Base-by-base conservation (phyloP, 2,888 invertebrate genomes). In the Agriopis marginaria region DNA sequence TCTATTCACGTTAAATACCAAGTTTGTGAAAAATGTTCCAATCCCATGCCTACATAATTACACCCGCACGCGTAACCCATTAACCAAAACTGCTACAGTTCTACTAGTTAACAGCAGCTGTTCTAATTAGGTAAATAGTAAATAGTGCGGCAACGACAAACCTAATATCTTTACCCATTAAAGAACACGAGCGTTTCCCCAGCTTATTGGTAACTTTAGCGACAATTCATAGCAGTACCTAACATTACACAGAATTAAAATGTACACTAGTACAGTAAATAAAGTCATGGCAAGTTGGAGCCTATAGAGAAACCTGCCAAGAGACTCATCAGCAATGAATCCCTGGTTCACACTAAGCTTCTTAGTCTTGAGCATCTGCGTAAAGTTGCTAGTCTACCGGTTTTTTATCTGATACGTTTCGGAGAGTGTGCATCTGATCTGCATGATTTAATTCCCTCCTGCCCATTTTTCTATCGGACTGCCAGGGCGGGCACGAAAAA, bases 61-160 rank as follows among this genome's bases (percentile, higher is more conserved):
- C 17, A 51, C 51, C 17, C 17, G 17, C 23, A 42, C 51, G 23
- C 23, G 44, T 5, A 62, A 62, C 11, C 40, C 23, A 64, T 64
- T 55, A 60, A 50, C 50, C 14, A 50, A 63, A 49, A 54, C n/a
- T 40, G 54, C 23, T 61, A 39, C 50, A n/a, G 50, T 39, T 39
- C 12, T 12, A 40, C 39, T 45, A 59, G 47, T 62, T 47, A 62
- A 62, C 66, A 70, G 63, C 69, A 65, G 64, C 54, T 60, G 64
- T 55, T 53, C n/a, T 68, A 68, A 68, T 68, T 60, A 60, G 49
- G 49, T 60, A 60, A 64, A 68, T 49, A 64, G 54, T 63, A 53
- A 68, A 68, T 55, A 64, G 49, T 63, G 17, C 45, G 67, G 39
- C 42, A 58, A 63, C 63, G 54, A 64, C 68, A 60, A 64, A 60